Conservation (phyloP, 2,113 vertebrate species). For the Eolophus roseicapilla region DNA sequence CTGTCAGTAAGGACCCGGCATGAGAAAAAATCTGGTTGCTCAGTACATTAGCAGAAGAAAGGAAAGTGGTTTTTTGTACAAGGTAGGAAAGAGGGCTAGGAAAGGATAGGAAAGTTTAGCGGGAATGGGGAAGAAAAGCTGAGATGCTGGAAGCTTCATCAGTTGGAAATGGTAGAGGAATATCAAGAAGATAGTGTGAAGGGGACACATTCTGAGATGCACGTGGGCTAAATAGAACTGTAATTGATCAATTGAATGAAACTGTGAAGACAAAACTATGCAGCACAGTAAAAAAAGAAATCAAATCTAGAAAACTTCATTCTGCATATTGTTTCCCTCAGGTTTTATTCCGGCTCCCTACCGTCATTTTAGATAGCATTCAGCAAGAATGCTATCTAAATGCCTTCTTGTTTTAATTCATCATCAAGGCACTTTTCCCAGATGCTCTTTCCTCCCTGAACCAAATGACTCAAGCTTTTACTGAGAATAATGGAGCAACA, state of each 20-base stretch:
- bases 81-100: neutral
- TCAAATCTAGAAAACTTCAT: neutral
- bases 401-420: neutral
- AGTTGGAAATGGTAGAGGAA: neutral
- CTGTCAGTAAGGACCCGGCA: neutral
- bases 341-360: neutral
- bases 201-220: neutral
- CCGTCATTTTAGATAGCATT: neutral
- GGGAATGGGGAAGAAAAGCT: neutral
- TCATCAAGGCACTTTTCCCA: neutral
- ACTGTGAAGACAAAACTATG: neutral
- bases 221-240: neutral
- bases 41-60: neutral
- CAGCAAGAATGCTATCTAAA: neutral
- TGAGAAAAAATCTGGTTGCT: neutral
- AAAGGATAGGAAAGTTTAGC: neutral
- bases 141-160: neutral
- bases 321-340: neutral
- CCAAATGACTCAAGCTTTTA: neutral
- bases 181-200: neutral
- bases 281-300: neutral
- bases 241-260: neutral
- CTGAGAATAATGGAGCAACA: neutral
- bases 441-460: neutral
- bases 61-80: neutral